Evolutionary conservation across 2,113 vertebrate genomes (phyloP), one percentile per base, ranked within the genome.

Genomic region (Alaudala cheleensis): DNA sequence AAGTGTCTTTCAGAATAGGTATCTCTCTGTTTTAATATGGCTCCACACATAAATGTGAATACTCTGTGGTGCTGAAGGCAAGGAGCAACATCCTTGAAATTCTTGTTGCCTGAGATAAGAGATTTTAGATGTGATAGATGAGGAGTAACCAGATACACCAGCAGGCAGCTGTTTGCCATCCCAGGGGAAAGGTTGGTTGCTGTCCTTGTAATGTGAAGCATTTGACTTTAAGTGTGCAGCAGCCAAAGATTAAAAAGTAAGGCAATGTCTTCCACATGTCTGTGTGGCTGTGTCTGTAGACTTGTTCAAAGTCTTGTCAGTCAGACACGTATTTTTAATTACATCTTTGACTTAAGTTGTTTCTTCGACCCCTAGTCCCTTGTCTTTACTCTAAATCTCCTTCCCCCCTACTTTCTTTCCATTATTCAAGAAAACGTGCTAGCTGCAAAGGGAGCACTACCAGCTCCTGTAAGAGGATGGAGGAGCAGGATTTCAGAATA

Each of bases 321-420:
- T 71, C 44, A 64, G 42, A 11, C 72, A 39, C 0, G 0, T 67
- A 28, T 62, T 86, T 82, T 95, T 76, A 71, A 58, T 67, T 40
- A 22, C 5, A 5, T 67, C 8, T 71, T 81, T 87, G 24, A 84
- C 72, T 51, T 78, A 56, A 61, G 13, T 8, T 29, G 14, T 11
- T 58, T 14, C 29, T 45, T 65, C 26, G 18, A 47, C 11, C 8
- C 4, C 39, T 6, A 11, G 11, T 67, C 28, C 20, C 3, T 25
- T 71, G 13, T 60, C 49, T n/a, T 86, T 54, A 61, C 8, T 12
- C 8, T 60, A 71, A 29, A 69, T 62, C 8, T 76, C 4, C 0
- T 14, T 10, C 10, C 6, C 7, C 2, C 0, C 17, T 2, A 9
- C 5, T 14, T 16, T 8, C 6, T 49, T 10, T 28, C 61, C 18